phyloP scores from a whole-genome alignment of 2,797 vertebrate species.

The Merluccius polli region DNA sequence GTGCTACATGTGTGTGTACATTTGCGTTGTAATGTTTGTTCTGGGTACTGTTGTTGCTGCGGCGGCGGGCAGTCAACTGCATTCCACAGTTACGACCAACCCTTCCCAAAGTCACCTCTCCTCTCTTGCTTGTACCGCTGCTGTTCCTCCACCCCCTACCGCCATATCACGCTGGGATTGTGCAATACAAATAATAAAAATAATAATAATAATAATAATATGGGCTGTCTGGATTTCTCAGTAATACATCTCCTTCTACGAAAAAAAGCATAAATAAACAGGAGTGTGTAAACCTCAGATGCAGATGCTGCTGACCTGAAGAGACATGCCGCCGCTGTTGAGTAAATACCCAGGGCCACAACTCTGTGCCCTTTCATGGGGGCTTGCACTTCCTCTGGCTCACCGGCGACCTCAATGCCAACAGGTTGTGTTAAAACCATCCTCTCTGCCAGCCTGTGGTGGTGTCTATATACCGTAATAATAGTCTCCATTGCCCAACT shows the following conservation, averaged over 20 bases:
- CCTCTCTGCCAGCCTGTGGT: background rate
- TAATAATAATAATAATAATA: background rate
- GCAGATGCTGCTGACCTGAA: conserved; percentile 26
- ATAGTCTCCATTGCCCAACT: background rate
- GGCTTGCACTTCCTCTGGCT: conserved; percentile 37
- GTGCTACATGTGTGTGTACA: too few species aligned
- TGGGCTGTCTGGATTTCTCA: background rate
- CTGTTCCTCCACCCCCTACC: too few species aligned
- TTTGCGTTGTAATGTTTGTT: conserved; percentile 17
- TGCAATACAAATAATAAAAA: too few species aligned
- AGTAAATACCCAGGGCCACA: conserved; percentile 46
- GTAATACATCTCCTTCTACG: conserved; percentile 31
- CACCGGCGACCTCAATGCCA: conserved; percentile 29
- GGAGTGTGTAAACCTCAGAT: conserved; percentile 53
- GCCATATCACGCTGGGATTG: background rate
- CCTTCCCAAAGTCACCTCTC: conserved; percentile 28
- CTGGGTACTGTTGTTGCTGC: conserved; percentile 20
- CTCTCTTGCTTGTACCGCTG: too few species aligned
- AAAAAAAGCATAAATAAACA: conserved; percentile 47
- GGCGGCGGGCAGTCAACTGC: too few species aligned
- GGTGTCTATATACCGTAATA: background rate
- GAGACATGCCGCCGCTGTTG: conserved; percentile 30
- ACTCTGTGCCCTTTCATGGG: conserved; percentile 28
- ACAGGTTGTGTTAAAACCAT: conserved; percentile 30
- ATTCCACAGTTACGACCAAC: conserved; percentile 17